These are phyloP conservation scores for Ophion costatus DNA, from an alignment of 2,888 invertebrate species.

Conservation along the genomic window DNA sequence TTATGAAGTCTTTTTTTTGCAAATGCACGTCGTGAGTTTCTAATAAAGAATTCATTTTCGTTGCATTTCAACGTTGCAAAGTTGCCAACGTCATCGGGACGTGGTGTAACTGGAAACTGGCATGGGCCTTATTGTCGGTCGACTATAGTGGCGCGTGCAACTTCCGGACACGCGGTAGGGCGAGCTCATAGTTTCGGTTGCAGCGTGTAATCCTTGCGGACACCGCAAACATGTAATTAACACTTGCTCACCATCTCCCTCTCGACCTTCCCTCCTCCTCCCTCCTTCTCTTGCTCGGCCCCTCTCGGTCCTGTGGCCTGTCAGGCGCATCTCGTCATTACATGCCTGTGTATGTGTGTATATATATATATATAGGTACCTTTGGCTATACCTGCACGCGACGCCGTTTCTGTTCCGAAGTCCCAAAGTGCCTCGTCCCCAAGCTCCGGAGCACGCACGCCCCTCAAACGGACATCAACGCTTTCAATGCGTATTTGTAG, in stretches of 20 bases:
- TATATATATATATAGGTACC: no score
- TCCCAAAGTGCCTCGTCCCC: no score
- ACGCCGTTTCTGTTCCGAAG: no score
- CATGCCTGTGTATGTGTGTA: background rate
- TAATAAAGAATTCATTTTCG: no score
- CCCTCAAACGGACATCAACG: no score
- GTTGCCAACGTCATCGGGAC: background rate
- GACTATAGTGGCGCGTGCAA: background rate
- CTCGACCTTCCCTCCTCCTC: constrained; percentile 74
- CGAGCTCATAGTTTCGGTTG: constrained; percentile 82
- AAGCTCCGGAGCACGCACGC: no score
- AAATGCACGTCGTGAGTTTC: no score
- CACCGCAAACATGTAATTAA: constrained; percentile 84
- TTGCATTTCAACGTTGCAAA: no score
- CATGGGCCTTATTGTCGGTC: background rate
- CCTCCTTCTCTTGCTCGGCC: constrained; percentile 63
- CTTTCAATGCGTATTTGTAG: no score
- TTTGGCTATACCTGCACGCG: no score
- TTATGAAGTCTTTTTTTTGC: no score
- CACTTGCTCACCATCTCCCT: constrained; percentile 79
- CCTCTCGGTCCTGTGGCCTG: constrained; percentile 51
- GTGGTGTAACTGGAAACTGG: constrained; percentile 14
- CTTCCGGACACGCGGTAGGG: constrained; percentile 58
- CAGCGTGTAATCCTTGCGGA: constrained; percentile 83
- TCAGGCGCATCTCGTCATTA: constrained; percentile 35